These are phyloP conservation scores for Platycheirus rosarum DNA, from an alignment of 2,888 invertebrate genomes.

Conservation along the genomic window DNA sequence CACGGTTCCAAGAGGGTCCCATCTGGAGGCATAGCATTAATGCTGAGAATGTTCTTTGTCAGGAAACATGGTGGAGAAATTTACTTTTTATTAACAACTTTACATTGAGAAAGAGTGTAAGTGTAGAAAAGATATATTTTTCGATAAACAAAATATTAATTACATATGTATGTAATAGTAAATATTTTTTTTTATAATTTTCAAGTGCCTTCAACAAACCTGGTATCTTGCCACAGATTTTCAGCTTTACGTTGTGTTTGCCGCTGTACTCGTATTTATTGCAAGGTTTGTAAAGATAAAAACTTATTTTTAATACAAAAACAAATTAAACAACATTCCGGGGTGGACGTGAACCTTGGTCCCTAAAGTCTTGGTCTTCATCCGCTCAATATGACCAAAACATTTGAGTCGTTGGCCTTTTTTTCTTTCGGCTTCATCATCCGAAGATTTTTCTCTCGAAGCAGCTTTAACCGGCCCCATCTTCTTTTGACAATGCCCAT, in stretches of 20 bases:
- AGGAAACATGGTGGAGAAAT: constrained; percentile 82
- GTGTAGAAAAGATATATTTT: constrained; percentile 21
- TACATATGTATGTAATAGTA: no score
- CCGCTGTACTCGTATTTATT: constrained; percentile 76
- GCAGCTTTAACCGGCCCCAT: no score
- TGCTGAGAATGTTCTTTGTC: constrained; percentile 79
- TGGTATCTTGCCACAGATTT: constrained; percentile 81
- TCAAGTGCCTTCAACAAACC: constrained; percentile 80
- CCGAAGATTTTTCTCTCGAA: no score
- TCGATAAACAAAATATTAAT: neutral
- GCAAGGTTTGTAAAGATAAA: constrained; percentile 78
- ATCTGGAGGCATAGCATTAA: constrained; percentile 80
- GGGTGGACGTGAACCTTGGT: no score
- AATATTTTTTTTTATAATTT: constrained; percentile 17
- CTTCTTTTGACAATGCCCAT: no score
- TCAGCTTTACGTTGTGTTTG: constrained; percentile 79
- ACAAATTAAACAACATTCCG: no score
- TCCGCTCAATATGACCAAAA: no score
- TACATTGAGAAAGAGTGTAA: constrained; percentile 77
- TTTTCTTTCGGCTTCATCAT: no score
- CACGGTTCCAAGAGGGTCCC: constrained; percentile 81
- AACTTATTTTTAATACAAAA: no score
- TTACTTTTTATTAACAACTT: constrained; percentile 81
- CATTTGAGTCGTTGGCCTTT: no score
- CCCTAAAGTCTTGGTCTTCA: no score